These are phyloP conservation scores for Druon quercuslanigerum DNA, from an alignment of 1,140 invertebrate species.

Conservation along the genomic window DNA sequence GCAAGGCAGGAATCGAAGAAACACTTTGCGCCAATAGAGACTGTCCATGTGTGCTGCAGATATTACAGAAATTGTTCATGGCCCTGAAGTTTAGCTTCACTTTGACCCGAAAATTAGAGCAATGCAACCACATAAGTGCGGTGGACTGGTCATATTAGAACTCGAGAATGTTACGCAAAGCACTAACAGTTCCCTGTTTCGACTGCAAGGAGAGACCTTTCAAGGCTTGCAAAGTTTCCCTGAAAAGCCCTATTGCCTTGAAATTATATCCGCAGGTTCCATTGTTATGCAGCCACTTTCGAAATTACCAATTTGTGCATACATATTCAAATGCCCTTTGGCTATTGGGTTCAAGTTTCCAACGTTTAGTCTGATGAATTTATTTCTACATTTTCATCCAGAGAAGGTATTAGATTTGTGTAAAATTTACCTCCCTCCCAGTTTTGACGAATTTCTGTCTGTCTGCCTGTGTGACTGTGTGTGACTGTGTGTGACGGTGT, in stretches of 20 bases:
- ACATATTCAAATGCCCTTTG: no score
- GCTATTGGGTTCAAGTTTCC: no score
- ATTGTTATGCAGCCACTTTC: neutral
- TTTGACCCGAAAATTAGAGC: slow-evolving; percentile 17
- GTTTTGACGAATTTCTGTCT: no score
- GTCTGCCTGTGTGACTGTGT: no score
- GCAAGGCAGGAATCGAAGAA: slow-evolving; percentile 17
- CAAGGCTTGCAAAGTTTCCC: neutral
- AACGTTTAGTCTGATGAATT: no score
- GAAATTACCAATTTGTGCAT: neutral
- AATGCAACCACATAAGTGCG: neutral
- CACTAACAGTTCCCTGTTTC: slow-evolving; percentile 1
- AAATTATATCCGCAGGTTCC: slow-evolving; percentile 5
- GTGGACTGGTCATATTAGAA: slow-evolving; percentile 24
- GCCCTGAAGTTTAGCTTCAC: neutral
- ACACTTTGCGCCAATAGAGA: neutral
- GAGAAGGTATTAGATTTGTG: no score
- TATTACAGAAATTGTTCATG: slow-evolving; percentile 7
- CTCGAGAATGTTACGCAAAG: neutral
- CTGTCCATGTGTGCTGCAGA: slow-evolving; percentile 13
- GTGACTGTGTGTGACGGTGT: no score
- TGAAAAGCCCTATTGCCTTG: slow-evolving; percentile 6
- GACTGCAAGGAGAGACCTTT: neutral
- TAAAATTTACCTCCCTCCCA: no score
- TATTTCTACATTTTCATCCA: no score